Evolutionary conservation across 2,797 vertebrate genomes (phyloP), one percentile per base, ranked within the genome.

Genomic region (Halcyon smyrnensis): DNA sequence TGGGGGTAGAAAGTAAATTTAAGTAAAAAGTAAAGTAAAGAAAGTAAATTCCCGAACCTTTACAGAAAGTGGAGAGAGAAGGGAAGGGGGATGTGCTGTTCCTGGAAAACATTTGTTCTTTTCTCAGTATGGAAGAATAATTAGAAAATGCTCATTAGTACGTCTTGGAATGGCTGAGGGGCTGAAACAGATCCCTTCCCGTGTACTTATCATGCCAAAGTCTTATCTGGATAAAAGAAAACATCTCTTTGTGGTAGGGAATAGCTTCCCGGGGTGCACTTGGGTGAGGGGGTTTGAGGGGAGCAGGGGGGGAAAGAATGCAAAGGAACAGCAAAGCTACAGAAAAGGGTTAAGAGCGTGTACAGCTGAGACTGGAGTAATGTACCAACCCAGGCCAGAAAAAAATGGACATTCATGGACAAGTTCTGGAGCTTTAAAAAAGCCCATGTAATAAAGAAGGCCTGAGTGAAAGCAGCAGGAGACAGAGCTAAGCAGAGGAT

Each of bases 1-100:
- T 67, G 53, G 77, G 50, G 74, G 78, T 60, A 87, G 81, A 97
- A 84, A 91, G 54, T 64, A 32, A 43, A 28, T 84, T 94, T 11
- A 84, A 46, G 59, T n/a, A n/a, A n/a, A n/a, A n/a, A n/a, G n/a
- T n/a, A n/a, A n/a, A n/a, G n/a, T n/a, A n/a, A n/a, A n/a, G n/a
- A n/a, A n/a, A n/a, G n/a, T n/a, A n/a, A n/a, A n/a, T 15, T 41
- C 1, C 62, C 57, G 41, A 71, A 12, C 59, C 16, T 77, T 89
- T 85, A 18, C 43, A 8, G 68, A 1, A 67, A 64, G 59, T 21
- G 74, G 41, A 43, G 69, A 41, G 50, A 59, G 46, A 0, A 2
- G 6, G 5, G 2, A 7, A 18, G n/a, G 17, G n/a, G 19, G 9
- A 43, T 7, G 15, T 32, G 71, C n/a, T 68, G 1, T 27, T 69